Conservation (phyloP, 2,113 vertebrate genomes). For the Spea bombifrons region DNA sequence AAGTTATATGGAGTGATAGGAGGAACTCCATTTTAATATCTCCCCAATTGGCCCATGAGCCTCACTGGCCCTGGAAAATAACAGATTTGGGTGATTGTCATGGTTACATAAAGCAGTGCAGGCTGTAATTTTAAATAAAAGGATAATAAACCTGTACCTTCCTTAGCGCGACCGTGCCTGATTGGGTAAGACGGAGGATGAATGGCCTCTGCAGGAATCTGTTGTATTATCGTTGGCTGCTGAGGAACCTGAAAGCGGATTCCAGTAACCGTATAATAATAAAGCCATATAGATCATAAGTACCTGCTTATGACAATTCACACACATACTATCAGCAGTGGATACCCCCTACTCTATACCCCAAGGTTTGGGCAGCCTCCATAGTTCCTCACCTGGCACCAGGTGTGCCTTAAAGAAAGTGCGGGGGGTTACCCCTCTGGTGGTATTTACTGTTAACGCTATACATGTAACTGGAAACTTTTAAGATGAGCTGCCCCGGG, state of each 20-base stretch:
- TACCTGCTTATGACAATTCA: neutral
- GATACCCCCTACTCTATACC: neutral
- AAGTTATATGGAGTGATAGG: neutral
- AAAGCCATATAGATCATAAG: no score
- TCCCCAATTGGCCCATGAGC: neutral
- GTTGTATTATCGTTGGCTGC: constrained; percentile 59
- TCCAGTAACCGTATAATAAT: neutral
- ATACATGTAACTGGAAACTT: no score
- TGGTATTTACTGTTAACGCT: no score
- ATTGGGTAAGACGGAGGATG: constrained; percentile 48
- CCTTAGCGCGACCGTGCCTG: constrained; percentile 54
- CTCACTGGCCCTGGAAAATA: neutral
- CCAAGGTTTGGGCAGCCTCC: no score
- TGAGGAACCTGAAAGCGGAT: constrained; percentile 37
- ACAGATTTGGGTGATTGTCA: neutral
- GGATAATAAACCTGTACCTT: constrained; percentile 52
- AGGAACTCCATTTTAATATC: neutral
- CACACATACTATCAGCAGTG: neutral
- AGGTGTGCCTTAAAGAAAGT: no score
- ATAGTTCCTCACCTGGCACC: no score
- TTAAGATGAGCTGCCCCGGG: no score
- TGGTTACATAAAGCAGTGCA: neutral
- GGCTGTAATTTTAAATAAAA: neutral
- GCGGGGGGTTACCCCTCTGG: no score
- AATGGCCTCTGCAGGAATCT: constrained; percentile 55